Percentiles rank a stretch among this genome's conserved stretches.
Conservation (phyloP, 2,113 vertebrate species). For the Myxocyprinus asiaticus region DNA sequence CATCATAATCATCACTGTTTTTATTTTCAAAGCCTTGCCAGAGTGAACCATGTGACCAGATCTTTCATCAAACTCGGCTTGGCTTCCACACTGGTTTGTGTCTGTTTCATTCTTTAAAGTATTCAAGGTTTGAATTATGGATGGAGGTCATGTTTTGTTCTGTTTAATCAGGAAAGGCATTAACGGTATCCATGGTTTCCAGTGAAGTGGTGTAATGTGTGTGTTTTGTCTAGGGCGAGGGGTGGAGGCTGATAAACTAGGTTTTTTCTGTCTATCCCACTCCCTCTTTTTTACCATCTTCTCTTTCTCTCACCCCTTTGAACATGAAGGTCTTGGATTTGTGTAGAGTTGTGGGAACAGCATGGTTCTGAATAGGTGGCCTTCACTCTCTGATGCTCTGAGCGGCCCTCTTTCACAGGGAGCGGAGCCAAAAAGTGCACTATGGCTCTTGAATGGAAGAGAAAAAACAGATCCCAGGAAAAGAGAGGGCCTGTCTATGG, state of each 20-base stretch:
- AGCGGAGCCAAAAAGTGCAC: slow-evolving; percentile 61
- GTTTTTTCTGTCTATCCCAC: neutral
- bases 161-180: slow-evolving; percentile 37
- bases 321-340: slow-evolving; percentile 49
- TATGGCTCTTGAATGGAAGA: slow-evolving; percentile 45
- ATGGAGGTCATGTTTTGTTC: slow-evolving; percentile 45
- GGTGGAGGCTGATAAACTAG: slow-evolving; percentile 42
- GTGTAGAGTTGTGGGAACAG: slow-evolving; percentile 70
- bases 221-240: slow-evolving; percentile 19
- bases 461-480: slow-evolving; percentile 33
- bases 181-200: slow-evolving; percentile 54
- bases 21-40: too few relatives aligned
- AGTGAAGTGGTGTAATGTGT: slow-evolving; percentile 44
- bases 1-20: neutral
- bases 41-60: neutral
- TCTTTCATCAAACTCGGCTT: neutral
- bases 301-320: slow-evolving; percentile 39
- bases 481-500: slow-evolving; percentile 36
- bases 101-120: slow-evolving; percentile 2
- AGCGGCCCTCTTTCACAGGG: slow-evolving; percentile 52
- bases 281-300: slow-evolving; percentile 34
- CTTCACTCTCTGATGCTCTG: slow-evolving; percentile 42
- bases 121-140: slow-evolving; percentile 27
- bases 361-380: slow-evolving; percentile 67
- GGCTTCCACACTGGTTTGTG: neutral